Conservation (phyloP, 2,888 invertebrate genomes). For the Lasius platythorax region DNA sequence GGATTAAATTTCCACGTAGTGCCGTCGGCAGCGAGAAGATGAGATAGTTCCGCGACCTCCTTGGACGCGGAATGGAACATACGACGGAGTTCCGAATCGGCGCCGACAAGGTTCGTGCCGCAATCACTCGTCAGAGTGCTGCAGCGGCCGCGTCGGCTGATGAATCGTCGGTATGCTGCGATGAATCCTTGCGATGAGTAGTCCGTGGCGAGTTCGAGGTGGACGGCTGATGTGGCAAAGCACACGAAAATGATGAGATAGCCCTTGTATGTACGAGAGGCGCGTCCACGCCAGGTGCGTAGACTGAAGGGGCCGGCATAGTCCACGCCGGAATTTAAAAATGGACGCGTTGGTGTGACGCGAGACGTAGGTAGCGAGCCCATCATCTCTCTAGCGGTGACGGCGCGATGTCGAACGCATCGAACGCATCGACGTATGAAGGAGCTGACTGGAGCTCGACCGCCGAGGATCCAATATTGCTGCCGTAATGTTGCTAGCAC, state of each 20-base stretch:
- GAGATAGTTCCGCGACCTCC: too few species aligned
- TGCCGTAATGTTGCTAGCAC: not conserved
- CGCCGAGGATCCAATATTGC: constrained; percentile 17
- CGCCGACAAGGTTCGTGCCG: not conserved
- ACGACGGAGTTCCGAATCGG: not conserved
- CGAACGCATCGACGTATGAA: not conserved
- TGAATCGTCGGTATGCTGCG: not conserved
- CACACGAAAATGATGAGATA: not conserved
- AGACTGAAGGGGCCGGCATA: constrained; percentile 70
- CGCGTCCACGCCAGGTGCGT: constrained; percentile 54
- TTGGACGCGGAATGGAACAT: too few species aligned
- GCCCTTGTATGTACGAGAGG: not conserved
- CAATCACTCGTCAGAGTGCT: not conserved
- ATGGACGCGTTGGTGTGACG: constrained; percentile 59
- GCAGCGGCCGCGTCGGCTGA: not conserved
- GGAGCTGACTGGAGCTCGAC: not conserved
- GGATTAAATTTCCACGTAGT: not conserved
- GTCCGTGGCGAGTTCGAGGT: not conserved
- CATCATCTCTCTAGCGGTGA: constrained; percentile 60
- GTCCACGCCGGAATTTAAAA: constrained; percentile 63
- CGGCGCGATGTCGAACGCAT: constrained; percentile 53
- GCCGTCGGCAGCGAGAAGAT: not conserved
- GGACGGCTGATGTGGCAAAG: not conserved
- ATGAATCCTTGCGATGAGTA: not conserved
- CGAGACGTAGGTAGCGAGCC: constrained; percentile 62